Conservation (phyloP, 2,888 invertebrate species). For the Gibbula magus region DNA sequence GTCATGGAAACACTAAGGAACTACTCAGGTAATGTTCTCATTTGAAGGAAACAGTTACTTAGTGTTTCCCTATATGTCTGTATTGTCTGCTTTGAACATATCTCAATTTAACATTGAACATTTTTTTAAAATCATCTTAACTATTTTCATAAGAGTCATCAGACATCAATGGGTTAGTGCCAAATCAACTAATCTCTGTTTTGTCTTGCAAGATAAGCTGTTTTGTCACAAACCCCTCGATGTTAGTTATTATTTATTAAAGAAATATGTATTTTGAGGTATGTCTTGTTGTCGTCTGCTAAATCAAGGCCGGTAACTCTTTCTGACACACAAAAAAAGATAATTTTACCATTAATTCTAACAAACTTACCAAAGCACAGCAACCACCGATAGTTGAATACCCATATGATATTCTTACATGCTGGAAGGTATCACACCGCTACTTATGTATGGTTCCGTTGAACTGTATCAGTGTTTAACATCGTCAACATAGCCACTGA, state of each 20-base stretch:
- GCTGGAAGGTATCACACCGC: neutral
- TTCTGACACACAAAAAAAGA: neutral
- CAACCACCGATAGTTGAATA: neutral
- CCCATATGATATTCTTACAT: neutral
- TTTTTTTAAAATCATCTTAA: too few relatives aligned
- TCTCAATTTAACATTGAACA: too few relatives aligned
- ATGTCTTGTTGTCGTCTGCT: neutral
- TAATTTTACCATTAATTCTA: neutral
- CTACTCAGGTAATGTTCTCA: too few relatives aligned
- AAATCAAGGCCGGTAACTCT: neutral
- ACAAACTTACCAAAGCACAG: slow-evolving; percentile 1
- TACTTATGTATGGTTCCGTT: neutral
- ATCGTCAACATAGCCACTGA: neutral
- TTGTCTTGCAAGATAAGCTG: too few relatives aligned
- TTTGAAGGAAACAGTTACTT: too few relatives aligned
- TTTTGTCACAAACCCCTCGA: too few relatives aligned
- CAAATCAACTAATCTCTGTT: too few relatives aligned
- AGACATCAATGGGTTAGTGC: too few relatives aligned
- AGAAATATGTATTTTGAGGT: neutral
- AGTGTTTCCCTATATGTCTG: too few relatives aligned
- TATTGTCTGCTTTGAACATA: too few relatives aligned
- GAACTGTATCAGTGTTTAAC: neutral
- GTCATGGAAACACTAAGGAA: neutral
- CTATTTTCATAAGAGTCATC: too few relatives aligned
- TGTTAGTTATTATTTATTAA: too few relatives aligned